phyloP scores from a whole-genome alignment of 2,113 vertebrate species.

The Columba janthina region DNA sequence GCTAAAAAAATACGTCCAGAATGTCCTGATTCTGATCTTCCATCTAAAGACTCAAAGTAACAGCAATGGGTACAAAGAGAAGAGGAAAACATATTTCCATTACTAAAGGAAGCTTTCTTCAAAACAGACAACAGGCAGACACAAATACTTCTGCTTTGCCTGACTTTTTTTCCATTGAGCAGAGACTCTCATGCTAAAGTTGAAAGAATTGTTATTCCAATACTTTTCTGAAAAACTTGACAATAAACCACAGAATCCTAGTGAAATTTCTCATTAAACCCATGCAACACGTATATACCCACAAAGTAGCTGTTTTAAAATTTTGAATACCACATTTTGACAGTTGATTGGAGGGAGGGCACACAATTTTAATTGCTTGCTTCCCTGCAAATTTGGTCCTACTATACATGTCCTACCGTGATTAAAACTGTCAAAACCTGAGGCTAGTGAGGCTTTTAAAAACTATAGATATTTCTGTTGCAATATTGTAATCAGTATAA shows the following conservation, averaged over 20 bases:
- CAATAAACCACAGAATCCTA: background rate
- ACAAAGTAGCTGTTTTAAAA: background rate
- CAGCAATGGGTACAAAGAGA: background rate
- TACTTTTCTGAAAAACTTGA: background rate
- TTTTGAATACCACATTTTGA: background rate
- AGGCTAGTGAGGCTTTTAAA: background rate
- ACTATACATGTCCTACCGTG: background rate
- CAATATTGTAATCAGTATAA: background rate
- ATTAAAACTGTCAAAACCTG: slow-evolving; percentile 1
- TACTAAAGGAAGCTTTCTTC: slow-evolving; percentile 9
- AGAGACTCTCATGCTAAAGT: background rate
- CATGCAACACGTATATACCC: background rate
- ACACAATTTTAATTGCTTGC: background rate
- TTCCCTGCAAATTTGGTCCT: slow-evolving; percentile 38
- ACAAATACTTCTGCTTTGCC: background rate
- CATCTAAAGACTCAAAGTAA: background rate
- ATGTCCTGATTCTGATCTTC: background rate
- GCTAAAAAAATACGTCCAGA: background rate
- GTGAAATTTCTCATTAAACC: background rate
- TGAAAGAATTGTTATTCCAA: background rate
- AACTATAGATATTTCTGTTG: background rate
- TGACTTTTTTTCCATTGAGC: background rate
- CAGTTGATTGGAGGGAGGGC: background rate
- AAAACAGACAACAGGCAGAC: background rate
- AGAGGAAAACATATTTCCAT: background rate